Percentiles rank a stretch among this genome's conserved stretches.
These are phyloP conservation scores for Botia almorhae DNA, from an alignment of 2,797 vertebrate genomes.

Conservation along the genomic window DNA sequence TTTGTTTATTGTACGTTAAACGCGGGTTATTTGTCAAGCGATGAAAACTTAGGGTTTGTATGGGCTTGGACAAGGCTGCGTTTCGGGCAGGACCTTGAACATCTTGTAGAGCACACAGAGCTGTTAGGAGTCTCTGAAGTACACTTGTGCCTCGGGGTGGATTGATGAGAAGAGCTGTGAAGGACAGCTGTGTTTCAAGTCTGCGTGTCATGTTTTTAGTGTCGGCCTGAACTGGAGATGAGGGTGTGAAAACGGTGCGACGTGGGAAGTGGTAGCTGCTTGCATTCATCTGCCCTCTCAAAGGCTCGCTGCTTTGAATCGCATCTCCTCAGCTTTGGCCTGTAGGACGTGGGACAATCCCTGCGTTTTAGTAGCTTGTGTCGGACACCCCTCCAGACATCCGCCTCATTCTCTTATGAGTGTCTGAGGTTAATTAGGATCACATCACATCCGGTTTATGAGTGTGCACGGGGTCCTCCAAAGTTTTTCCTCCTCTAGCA, in stretches of 20 bases:
- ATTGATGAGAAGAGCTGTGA: constrained; percentile 86
- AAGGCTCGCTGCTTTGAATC: constrained; percentile 53
- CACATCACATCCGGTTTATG: constrained; percentile 67
- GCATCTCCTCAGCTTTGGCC: constrained; percentile 47
- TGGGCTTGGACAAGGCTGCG: constrained; percentile 74
- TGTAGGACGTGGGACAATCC: constrained; percentile 64
- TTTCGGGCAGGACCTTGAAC: constrained; percentile 78
- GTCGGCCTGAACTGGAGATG: constrained; percentile 80
- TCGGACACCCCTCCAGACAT: constrained; percentile 64
- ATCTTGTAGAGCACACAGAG: constrained; percentile 65
- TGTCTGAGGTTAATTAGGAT: constrained; percentile 73
- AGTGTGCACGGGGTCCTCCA: constrained; percentile 40
- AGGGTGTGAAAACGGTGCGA: constrained; percentile 43
- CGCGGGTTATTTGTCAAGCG: constrained; percentile 2
- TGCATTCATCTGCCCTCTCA: constrained; percentile 65
- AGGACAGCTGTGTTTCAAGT: constrained; percentile 82
- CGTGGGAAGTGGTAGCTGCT: constrained; percentile 61
- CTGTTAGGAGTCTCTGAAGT: constrained; percentile 79
- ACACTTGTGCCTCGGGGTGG: constrained; percentile 85
- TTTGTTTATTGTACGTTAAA: constrained; percentile 2
- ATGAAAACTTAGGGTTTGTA: constrained; percentile 71
- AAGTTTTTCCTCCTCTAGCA: constrained; percentile 47
- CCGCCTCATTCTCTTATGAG: constrained; percentile 68
- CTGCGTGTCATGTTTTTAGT: constrained; percentile 70
- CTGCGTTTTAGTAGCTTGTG: constrained; percentile 67